Evolutionary conservation across 2,797 vertebrate species (phyloP), one percentile per base, ranked within the genome.

Genomic region (Sebastes jordani): DNA sequence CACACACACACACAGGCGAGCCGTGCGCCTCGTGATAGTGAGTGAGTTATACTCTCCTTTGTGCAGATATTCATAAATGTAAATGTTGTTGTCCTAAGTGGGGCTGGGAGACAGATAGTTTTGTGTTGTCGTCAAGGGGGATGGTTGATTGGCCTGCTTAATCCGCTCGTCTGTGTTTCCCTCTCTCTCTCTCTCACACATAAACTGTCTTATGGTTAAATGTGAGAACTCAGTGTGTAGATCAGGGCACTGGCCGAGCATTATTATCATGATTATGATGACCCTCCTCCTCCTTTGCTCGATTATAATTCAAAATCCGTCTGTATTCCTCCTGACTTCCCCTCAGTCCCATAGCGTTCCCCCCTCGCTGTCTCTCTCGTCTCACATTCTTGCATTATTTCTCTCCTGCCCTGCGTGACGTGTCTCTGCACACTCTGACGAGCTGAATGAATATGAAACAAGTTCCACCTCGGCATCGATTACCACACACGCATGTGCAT

Each of bases 71-170:
- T 91, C 89, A 91, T 84, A 86, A 90, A 90, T 91, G 90, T 85
- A 92, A 92, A 94, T 91, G 90, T 70, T 86, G 86, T 90, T 88
- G 86, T 91, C 76, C 78, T 82, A 63, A 93, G 88, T 89, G 82
- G 84, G 67, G 84, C 88, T 85, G 88, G 67, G 85, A 91, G 89
- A 92, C 82, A 34, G 88, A 92, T 85, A 74, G 82, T 84, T 91
- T 92, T 90, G 87, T 86, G 87, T 67, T 84, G 88, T 83, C 87
- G 91, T 92, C 85, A 84, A 55, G 77, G 61, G 61, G 87, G 75
- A 46, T 66, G 78, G 70, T 76, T 87, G 89, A 92, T 92, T 87
- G 88, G 87, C 71, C 80, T 82, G 83, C 82, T 87, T 78, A 85
- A 89, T 91, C 85, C 74, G 61, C 81, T 36, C 16, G n/a, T 82